These are phyloP conservation scores for Xylota sylvarum DNA, from an alignment of 2,888 invertebrate genomes.

Conservation along the genomic window DNA sequence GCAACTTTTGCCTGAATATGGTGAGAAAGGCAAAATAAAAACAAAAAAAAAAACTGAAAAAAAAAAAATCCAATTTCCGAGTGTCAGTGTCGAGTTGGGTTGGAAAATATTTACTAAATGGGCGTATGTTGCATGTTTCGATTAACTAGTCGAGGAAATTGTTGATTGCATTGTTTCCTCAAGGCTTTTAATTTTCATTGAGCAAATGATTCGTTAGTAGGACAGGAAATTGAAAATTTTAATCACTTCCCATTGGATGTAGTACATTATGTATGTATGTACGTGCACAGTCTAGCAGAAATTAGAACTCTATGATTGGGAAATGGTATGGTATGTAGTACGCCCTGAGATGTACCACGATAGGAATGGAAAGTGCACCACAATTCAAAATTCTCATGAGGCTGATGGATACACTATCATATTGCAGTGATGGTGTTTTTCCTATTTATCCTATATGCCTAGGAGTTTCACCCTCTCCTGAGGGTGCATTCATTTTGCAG, in stretches of 20 bases:
- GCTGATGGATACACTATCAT: conserved; percentile 1
- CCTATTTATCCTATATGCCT: not conserved
- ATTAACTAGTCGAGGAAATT: conserved; percentile 67
- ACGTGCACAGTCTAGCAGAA: not conserved
- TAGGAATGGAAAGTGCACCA: conserved; percentile 8
- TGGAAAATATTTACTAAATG: conserved; percentile 71
- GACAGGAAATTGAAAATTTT: conserved; percentile 62
- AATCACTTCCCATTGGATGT: conserved; percentile 36
- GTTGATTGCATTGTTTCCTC: conserved; percentile 72
- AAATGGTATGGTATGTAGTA: too few relatives aligned
- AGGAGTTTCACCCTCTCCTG: conserved; percentile 36
- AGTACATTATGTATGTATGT: not conserved
- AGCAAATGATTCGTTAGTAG: conserved; percentile 26
- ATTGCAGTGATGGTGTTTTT: conserved; percentile 25
- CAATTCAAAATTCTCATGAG: conserved; percentile 16
- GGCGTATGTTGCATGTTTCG: conserved; percentile 69
- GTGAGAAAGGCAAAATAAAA: conserved; percentile 35
- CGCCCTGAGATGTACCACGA: too few relatives aligned
- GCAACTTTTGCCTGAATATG: conserved; percentile 38
- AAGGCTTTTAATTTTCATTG: conserved; percentile 41
- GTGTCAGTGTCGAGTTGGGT: conserved; percentile 61
- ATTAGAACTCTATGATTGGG: not conserved
- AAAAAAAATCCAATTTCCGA: conserved; percentile 73
- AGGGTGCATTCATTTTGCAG: conserved; percentile 39
- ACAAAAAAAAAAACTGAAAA: not conserved